Evolutionary conservation across 64 coral and sea anemone species (phyloP).

Genomic region (Catalaphyllia jardinei): DNA sequence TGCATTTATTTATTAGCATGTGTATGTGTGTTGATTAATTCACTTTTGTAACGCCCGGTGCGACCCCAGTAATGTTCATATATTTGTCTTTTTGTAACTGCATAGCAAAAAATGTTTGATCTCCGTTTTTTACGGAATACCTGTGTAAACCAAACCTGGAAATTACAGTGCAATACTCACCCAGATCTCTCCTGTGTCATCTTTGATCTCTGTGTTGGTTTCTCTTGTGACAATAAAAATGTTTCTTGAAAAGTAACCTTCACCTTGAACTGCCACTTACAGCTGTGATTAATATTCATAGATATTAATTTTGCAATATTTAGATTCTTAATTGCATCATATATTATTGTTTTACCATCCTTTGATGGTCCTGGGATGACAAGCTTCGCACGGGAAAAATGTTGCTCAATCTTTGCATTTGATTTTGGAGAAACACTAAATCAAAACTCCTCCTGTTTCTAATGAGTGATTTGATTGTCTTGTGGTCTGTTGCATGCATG

Average conservation of each 20-base stretch:
- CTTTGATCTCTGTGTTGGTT: neutral
- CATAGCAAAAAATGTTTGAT: neutral
- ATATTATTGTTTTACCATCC: neutral
- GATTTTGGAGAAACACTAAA: too few species aligned
- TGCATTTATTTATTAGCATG: constrained; percentile 1
- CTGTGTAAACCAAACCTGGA: neutral
- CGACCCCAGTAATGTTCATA: neutral
- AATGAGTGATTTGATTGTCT: neutral
- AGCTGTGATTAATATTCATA: neutral
- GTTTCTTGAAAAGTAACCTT: constrained; percentile 12
- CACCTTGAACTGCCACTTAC: constrained; percentile 4
- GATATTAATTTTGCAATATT: constrained; percentile 5
- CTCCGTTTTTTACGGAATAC: neutral
- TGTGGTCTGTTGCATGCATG: neutral
- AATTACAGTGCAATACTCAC: neutral
- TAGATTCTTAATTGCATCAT: constrained; percentile 4
- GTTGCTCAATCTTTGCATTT: neutral
- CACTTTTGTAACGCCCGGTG: neutral
- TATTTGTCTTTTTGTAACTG: neutral
- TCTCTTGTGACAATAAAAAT: neutral
- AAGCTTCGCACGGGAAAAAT: neutral
- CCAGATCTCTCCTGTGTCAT: neutral
- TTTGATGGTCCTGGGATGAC: neutral
- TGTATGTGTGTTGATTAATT: constrained; percentile 3
- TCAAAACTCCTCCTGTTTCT: neutral